phyloP scores from a whole-genome alignment of 1,140 invertebrate genomes.

The Drosophila pruinosa region DNA sequence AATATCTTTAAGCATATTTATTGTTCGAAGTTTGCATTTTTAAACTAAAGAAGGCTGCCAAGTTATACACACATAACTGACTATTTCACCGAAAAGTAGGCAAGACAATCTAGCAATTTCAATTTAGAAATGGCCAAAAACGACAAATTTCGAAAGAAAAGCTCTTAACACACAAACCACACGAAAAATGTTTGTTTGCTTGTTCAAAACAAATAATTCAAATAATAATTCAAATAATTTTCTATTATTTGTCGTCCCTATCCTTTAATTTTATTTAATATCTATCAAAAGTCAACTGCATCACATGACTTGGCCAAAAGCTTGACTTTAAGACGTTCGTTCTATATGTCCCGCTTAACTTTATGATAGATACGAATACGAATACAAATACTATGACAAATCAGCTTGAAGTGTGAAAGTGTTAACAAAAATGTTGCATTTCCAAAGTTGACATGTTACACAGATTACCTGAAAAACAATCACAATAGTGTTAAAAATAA shows the following conservation, averaged over 20 bases:
- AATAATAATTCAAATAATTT: too few relatives aligned
- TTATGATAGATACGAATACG: conserved; percentile 2
- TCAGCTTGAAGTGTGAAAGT: conserved; percentile 24
- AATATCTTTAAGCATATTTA: too few relatives aligned
- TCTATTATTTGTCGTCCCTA: too few relatives aligned
- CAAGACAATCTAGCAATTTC: conserved; percentile 20
- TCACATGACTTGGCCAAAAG: too few relatives aligned
- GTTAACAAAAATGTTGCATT: conserved; percentile 12
- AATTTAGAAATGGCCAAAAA: conserved; percentile 8
- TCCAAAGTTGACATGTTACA: not conserved
- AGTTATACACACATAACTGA: conserved; percentile 5
- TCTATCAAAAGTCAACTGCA: too few relatives aligned
- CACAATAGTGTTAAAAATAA: conserved; percentile 22
- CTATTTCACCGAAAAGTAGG: conserved; percentile 4
- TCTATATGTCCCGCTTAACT: not conserved
- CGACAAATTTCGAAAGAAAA: conserved; percentile 4
- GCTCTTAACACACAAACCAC: not conserved
- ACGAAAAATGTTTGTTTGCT: conserved; percentile 17
- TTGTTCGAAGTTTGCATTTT: too few relatives aligned
- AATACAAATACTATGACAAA: not conserved
- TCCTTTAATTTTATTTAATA: too few relatives aligned
- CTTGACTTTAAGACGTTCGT: not conserved
- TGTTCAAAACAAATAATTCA: too few relatives aligned
- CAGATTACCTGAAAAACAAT: not conserved
- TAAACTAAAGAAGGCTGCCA: too few relatives aligned